phyloP scores from a whole-genome alignment of 1,140 invertebrate species.

The Diorhabda elongata region DNA sequence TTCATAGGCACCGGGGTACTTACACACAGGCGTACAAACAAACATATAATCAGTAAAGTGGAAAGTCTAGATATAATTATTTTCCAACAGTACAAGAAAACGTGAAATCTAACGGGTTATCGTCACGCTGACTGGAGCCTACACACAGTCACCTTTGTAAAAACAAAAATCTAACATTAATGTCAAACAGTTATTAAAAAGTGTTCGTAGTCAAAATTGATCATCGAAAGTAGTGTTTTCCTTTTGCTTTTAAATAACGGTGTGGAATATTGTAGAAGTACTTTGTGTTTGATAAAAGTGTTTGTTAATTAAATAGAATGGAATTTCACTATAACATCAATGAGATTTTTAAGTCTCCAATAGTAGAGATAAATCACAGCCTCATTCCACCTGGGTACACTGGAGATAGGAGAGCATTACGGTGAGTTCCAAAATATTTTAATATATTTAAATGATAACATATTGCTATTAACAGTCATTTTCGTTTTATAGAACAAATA shows the following conservation, averaged over 20 bases:
- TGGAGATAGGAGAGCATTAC: constrained; percentile 53
- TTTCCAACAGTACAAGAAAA: neutral
- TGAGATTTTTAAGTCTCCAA: constrained; percentile 54
- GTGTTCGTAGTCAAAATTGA: neutral
- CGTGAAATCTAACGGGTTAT: constrained; percentile 8
- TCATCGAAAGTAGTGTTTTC: neutral
- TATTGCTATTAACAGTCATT: constrained; percentile 6
- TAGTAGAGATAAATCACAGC: constrained; percentile 57
- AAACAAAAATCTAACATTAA: constrained; percentile 9
- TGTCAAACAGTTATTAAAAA: constrained; percentile 10
- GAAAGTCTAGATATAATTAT: neutral
- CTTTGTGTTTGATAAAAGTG: neutral
- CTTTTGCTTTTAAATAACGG: neutral
- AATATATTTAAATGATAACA: neutral
- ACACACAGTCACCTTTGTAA: neutral
- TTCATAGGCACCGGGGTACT: neutral
- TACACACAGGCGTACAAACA: neutral
- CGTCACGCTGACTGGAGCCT: constrained; percentile 4
- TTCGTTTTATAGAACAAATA: neutral
- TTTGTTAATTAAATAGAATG: constrained; percentile 42
- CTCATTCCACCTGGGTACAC: constrained; percentile 58
- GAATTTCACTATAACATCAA: constrained; percentile 62
- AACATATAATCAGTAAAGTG: neutral
- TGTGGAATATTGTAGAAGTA: neutral
- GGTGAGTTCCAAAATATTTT: constrained; percentile 48